Evolutionary conservation across 2,888 invertebrate genomes (phyloP).

Genomic region (Ophion ellenae): DNA sequence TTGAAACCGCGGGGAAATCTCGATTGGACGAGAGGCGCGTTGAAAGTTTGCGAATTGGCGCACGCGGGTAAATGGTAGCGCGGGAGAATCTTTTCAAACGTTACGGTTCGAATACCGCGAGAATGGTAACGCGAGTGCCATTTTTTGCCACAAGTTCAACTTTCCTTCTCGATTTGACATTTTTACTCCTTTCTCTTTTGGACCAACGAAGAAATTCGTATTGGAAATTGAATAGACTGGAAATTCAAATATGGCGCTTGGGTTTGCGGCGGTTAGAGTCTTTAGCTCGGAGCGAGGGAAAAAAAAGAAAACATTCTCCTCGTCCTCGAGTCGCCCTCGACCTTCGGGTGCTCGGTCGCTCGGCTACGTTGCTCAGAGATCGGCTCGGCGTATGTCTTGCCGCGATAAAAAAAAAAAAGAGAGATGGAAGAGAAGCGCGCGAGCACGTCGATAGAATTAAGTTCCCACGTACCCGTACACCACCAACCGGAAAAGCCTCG

Average conservation of each 20-base stretch:
- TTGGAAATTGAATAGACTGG: neutral
- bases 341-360: slow-evolving; percentile 20
- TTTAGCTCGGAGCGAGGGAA: neutral
- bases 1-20: neutral
- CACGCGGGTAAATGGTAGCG: neutral
- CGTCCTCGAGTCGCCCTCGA: slow-evolving; percentile 25
- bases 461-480: slow-evolving; percentile 65
- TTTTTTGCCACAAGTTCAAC: too few species aligned
- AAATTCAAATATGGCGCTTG: neutral
- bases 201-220: neutral
- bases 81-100: slow-evolving; percentile 3
- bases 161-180: too few species aligned
- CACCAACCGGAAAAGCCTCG: slow-evolving; percentile 70
- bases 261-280: neutral
- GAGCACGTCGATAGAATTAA: slow-evolving; percentile 64
- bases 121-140: too few species aligned
- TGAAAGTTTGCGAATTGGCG: slow-evolving; percentile 1
- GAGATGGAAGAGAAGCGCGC: slow-evolving; percentile 14
- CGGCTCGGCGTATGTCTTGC: slow-evolving; percentile 7
- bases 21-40: neutral
- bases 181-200: neutral
- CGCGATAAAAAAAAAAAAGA: slow-evolving; percentile 18
- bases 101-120: neutral
- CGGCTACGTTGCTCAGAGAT: slow-evolving; percentile 1
- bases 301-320: neutral